phyloP scores from a whole-genome alignment of 1,140 invertebrate genomes.

The Epicauta chinensis region DNA sequence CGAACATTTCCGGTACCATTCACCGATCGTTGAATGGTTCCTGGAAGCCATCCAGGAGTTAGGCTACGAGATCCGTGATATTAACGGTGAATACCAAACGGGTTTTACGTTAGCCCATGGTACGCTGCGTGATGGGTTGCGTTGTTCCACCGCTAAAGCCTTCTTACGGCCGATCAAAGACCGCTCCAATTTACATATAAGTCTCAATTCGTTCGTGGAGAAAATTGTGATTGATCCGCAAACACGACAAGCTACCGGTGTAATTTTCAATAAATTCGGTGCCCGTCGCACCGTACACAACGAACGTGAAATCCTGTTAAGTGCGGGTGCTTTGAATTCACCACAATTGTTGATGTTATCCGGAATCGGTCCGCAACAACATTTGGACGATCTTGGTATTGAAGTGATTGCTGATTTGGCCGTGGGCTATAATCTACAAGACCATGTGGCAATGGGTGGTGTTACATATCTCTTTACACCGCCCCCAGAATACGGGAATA shows the following conservation, averaged over 20 bases:
- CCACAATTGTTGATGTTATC: conserved; percentile 79
- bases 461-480: conserved; percentile 42
- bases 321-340: conserved; percentile 63
- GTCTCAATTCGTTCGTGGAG: conserved; percentile 56
- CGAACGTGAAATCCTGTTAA: conserved; percentile 63
- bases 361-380: conserved; percentile 58
- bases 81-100: conserved; percentile 68
- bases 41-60: conserved; percentile 62
- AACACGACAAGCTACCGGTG: conserved; percentile 52
- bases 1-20: conserved; percentile 57
- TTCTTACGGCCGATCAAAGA: conserved; percentile 65
- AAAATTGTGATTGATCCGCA: conserved; percentile 56
- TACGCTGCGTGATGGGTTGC: conserved; percentile 71
- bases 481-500: conserved; percentile 43
- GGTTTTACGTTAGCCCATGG: conserved; percentile 68
- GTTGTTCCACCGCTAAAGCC: conserved; percentile 77
- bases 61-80: conserved; percentile 63
- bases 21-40: conserved; percentile 57
- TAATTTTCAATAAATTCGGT: conserved; percentile 53
- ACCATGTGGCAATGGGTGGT: conserved; percentile 63
- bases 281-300: conserved; percentile 47
- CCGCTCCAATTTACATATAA: conserved; percentile 68
- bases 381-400: conserved; percentile 58
- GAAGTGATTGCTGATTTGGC: conserved; percentile 50
- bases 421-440: conserved; percentile 76